phyloP scores from a whole-genome alignment of 2,888 invertebrate genomes.

The Gisinianus flammeolus region DNA sequence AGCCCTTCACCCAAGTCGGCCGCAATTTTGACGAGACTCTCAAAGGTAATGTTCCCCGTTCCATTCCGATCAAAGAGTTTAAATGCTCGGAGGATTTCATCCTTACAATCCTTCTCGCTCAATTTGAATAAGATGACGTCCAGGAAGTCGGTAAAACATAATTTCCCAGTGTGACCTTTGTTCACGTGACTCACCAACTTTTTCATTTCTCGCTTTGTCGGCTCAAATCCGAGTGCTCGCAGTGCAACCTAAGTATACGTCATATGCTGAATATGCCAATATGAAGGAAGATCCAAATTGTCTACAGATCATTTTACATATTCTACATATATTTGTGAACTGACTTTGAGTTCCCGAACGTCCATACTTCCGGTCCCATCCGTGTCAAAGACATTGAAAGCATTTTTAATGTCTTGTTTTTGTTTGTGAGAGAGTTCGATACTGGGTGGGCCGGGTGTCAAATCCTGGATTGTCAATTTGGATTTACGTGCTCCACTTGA shows the following conservation, averaged over 20 bases:
- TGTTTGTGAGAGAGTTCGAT: constrained; percentile 89
- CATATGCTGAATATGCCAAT: no score
- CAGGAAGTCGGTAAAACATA: constrained; percentile 87
- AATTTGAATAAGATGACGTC: constrained; percentile 89
- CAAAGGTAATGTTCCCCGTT: constrained; percentile 93
- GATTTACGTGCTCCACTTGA: neutral
- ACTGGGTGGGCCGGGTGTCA: constrained; percentile 66
- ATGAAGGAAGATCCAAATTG: neutral
- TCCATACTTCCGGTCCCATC: constrained; percentile 88
- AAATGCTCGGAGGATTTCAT: constrained; percentile 96
- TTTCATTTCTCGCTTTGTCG: constrained; percentile 96
- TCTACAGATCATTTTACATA: neutral
- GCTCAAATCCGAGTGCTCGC: constrained; percentile 95
- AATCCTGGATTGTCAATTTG: neutral
- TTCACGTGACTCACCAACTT: constrained; percentile 91
- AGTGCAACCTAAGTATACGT: constrained; percentile 71
- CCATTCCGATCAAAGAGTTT: constrained; percentile 95
- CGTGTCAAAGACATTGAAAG: constrained; percentile 92
- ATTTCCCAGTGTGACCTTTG: constrained; percentile 72
- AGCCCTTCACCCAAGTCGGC: constrained; percentile 92
- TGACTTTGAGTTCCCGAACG: constrained; percentile 90
- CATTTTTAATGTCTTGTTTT: constrained; percentile 90
- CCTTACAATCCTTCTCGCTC: constrained; percentile 93
- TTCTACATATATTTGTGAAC: neutral
- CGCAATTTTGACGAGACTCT: constrained; percentile 91